These are phyloP conservation scores for Hirtodrosophila histrioides DNA, from an alignment of 2,888 invertebrate genomes.

Conservation along the genomic window DNA sequence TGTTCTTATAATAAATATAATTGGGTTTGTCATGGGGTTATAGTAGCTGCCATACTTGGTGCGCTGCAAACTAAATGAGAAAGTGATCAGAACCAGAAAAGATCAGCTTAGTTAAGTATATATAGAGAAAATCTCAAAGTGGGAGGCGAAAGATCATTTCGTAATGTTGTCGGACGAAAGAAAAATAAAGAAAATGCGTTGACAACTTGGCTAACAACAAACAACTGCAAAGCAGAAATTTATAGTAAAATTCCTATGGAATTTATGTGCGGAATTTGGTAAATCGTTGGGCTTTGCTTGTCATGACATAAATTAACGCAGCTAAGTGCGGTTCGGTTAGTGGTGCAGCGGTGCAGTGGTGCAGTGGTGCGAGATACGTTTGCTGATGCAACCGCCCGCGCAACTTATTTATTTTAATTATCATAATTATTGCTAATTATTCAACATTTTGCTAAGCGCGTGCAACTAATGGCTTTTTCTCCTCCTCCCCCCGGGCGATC, in stretches of 20 bases:
- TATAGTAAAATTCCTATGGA: constrained; percentile 63
- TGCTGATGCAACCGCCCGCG: constrained; percentile 69
- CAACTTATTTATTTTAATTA: constrained; percentile 63
- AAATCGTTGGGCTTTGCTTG: constrained; percentile 45
- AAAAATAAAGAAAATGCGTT: constrained; percentile 51
- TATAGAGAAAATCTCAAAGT: constrained; percentile 33
- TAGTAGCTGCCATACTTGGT: constrained; percentile 33
- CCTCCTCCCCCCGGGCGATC: constrained; percentile 3
- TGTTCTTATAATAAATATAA: no score
- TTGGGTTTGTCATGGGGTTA: no score
- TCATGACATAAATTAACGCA: constrained; percentile 74
- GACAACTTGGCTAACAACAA: constrained; percentile 66
- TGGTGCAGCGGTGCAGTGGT: constrained; percentile 58
- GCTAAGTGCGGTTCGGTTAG: constrained; percentile 34
- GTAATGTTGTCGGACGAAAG: constrained; percentile 49
- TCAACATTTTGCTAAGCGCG: constrained; percentile 69
- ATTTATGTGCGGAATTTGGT: constrained; percentile 72
- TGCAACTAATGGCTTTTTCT: constrained; percentile 58
- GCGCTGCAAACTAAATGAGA: constrained; percentile 15
- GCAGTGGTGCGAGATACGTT: constrained; percentile 44
- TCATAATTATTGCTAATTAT: constrained; percentile 75
- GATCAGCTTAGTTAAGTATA: constrained; percentile 20
- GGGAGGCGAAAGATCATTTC: constrained; percentile 63
- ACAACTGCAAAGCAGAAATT: constrained; percentile 54
- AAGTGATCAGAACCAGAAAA: constrained; percentile 16